Conservation (phyloP, 2,113 vertebrate species). For the Vombatus ursinus region DNA sequence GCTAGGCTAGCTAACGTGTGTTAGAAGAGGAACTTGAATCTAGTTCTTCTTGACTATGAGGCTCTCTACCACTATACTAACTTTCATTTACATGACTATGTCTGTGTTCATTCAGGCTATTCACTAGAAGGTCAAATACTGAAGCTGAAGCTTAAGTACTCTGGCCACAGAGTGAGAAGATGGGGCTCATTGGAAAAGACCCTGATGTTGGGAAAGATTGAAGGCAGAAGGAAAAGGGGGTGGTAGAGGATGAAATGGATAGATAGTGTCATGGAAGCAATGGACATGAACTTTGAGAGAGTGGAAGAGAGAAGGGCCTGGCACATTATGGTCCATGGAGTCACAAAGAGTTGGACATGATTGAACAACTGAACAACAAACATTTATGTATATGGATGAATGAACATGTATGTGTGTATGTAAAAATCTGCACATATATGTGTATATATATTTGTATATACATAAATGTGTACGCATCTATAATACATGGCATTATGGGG, state of each 20-base stretch:
- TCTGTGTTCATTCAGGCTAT: background rate
- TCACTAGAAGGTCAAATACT: no score
- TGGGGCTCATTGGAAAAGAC: no score
- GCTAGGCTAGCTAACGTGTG: background rate
- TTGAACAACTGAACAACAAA: background rate
- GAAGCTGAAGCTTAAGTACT: no score
- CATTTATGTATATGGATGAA: background rate
- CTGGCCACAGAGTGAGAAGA: no score
- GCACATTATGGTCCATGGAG: no score
- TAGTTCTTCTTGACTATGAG: background rate
- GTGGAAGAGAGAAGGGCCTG: constrained; percentile 6
- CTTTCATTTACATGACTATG: background rate
- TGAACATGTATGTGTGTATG: background rate
- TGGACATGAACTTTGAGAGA: background rate
- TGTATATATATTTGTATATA: background rate
- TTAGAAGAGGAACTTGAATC: no score
- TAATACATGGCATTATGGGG: background rate
- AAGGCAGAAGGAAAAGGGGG: no score
- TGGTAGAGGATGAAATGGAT: no score
- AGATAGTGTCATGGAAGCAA: no score
- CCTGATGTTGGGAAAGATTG: no score
- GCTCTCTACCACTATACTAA: background rate
- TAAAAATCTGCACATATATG: background rate
- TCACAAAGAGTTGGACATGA: background rate
- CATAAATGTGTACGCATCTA: background rate